A percentile compares a stretch with the other conserved stretches of the same genome.
These are phyloP conservation scores for Odontophorus gujanensis DNA, from an alignment of 2,113 vertebrate species.

Conservation along the genomic window DNA sequence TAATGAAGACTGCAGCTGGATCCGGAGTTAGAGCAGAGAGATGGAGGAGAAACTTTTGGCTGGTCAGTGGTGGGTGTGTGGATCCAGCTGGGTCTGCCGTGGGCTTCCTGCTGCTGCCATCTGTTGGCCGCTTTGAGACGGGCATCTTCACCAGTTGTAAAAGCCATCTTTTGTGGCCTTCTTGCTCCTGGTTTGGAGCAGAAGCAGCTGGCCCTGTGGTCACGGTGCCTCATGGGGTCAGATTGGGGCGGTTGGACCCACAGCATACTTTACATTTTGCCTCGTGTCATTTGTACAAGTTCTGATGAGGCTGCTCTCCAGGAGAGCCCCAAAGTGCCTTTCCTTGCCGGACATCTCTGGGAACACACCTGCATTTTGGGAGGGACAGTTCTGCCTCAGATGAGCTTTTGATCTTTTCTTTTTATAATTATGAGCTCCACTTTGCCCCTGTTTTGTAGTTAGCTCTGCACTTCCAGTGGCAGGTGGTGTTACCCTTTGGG, in stretches of 20 bases:
- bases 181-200: not conserved
- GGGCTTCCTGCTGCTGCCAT: slow-evolving; percentile 11
- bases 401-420: slow-evolving; percentile 5
- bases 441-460: not conserved
- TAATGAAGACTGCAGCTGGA: not conserved
- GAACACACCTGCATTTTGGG: not conserved
- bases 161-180: not conserved
- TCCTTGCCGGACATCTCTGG: slow-evolving; percentile 5
- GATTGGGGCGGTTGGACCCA: not conserved
- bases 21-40: not conserved
- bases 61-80: not conserved
- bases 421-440: not conserved
- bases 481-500: not conserved
- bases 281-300: not conserved
- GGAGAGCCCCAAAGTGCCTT: slow-evolving; percentile 78
- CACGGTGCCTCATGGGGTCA: not conserved
- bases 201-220: rapidly evolving
- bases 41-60: not conserved
- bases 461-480: not conserved
- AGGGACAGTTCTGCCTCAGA: not conserved
- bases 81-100: not conserved
- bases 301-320: slow-evolving; percentile 20
- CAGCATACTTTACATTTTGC: rapidly evolving
- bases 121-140: not conserved
- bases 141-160: not conserved